Base-by-base conservation (phyloP, 2,888 invertebrate genomes). In the Torymus tubicola region DNA sequence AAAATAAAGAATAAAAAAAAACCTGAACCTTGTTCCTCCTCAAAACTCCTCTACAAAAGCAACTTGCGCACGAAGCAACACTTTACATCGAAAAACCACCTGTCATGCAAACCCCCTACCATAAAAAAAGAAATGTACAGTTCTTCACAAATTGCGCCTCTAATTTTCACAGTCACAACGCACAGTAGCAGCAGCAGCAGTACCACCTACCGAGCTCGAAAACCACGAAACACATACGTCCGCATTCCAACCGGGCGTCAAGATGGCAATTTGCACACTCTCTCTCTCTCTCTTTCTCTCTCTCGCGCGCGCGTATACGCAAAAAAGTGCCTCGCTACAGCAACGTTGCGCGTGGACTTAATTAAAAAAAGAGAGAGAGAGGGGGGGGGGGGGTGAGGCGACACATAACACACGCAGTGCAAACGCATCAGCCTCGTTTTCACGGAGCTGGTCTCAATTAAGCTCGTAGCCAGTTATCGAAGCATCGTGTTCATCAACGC, bases 401-500 rank as follows among this genome's bases (percentile, higher is more conserved):
- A 24, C 13, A 69, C 16, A 65, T 18, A 21, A 61, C 8, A 65
- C 21, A n/a, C 12, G 16, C 42, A 50, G 73, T 65, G 18, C 60
- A 63, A 42, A 14, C 12, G 52, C 64, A 58, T 42, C 61, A 73
- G 63, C 60, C 73, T 79, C 79, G 74, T 68, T 79, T 73, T 58
- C 50, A 21, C 55, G 57, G 16, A 42, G 42, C 42, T 42, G 42
- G 42, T 75, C 75, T 81, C 76, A 81, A 81, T 81, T 77, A 77
- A 76, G 68, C 63, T 64, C 13, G 53, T 11, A 73, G 76, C 71
- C 72, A 77, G 65, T 78, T 78, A 78, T 74, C 68, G 76, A 64
- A 58, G 55, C 80, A 75, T 75, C 73, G 73, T 77, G 78, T 78
- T 77, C 69, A 81, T 80, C 75, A 76, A 76, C 72, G 71, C 76